Evolutionary conservation across 2,797 vertebrate genomes (phyloP).

Genomic region (Limnodromus scolopaceus): DNA sequence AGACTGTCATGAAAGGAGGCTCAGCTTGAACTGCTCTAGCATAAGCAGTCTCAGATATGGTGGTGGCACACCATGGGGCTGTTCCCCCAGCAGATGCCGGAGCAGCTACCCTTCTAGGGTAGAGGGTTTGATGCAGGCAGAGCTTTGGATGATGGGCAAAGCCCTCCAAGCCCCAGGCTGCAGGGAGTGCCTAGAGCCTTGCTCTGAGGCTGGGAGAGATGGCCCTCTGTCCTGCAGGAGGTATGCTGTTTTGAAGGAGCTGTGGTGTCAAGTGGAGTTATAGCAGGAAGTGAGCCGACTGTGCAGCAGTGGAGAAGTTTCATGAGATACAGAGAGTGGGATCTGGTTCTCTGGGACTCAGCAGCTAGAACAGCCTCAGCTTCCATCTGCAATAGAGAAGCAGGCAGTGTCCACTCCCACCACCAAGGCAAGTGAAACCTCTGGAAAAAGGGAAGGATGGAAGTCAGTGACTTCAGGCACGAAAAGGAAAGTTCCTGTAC

Average conservation of each 20-base stretch:
- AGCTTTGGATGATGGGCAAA: too few species aligned
- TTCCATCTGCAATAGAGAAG: rapidly evolving
- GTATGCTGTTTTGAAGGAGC: neutral
- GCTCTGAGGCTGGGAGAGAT: neutral
- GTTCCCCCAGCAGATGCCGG: rapidly evolving
- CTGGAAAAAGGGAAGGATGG: neutral
- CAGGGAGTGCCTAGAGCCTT: neutral
- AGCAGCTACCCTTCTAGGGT: neutral
- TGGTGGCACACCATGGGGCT: rapidly evolving
- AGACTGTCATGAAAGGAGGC: rapidly evolving
- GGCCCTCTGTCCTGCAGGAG: neutral
- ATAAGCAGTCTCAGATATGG: rapidly evolving
- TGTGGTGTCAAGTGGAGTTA: rapidly evolving
- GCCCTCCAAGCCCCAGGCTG: neutral
- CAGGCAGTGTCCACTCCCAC: too few species aligned
- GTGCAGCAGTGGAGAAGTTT: neutral
- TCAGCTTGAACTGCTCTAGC: rapidly evolving
- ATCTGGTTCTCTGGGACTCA: rapidly evolving
- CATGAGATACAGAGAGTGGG: rapidly evolving
- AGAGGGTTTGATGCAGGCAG: neutral
- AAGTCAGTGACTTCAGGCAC: neutral
- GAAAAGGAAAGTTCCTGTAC: neutral
- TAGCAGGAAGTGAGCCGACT: rapidly evolving
- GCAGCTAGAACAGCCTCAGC: neutral
- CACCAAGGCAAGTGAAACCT: neutral